These are phyloP conservation scores for Alentia gelatinosa DNA, from an alignment of 2,888 invertebrate species.

Conservation along the genomic window DNA sequence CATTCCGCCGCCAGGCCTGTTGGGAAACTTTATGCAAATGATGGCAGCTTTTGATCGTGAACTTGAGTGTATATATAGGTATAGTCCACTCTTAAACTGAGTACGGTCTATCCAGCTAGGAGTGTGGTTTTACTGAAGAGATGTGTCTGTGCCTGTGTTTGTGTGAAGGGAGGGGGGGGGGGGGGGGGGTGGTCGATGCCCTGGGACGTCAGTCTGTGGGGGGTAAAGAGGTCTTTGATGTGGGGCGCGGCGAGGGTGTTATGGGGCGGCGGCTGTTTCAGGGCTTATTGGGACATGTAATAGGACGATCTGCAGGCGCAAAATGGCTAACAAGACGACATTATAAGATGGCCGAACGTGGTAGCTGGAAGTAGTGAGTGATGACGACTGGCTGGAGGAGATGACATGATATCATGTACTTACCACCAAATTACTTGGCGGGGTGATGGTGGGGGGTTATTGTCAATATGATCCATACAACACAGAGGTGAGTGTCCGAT, in stretches of 20 bases:
- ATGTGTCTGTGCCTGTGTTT: too few relatives aligned
- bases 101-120: background rate
- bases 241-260: background rate
- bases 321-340: conserved; percentile 40
- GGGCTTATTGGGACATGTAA: conserved; percentile 47
- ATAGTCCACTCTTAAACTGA: background rate
- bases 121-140: too few relatives aligned
- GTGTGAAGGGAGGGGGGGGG: background rate
- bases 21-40: conserved; percentile 38
- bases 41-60: background rate
- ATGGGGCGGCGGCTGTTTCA: background rate
- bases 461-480: background rate
- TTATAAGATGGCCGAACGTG: background rate
- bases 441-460: background rate
- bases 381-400: background rate
- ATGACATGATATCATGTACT: background rate
- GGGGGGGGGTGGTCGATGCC: background rate
- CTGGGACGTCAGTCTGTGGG: background rate
- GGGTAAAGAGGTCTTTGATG: conserved; percentile 33
- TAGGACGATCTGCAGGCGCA: conserved; percentile 33
- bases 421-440: too few relatives aligned
- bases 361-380: background rate
- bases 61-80: background rate
- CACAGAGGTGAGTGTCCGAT: too few relatives aligned
- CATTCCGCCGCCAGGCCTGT: background rate